phyloP scores from a whole-genome alignment of 1,140 invertebrate genomes.

The Hormaphis cornu region DNA sequence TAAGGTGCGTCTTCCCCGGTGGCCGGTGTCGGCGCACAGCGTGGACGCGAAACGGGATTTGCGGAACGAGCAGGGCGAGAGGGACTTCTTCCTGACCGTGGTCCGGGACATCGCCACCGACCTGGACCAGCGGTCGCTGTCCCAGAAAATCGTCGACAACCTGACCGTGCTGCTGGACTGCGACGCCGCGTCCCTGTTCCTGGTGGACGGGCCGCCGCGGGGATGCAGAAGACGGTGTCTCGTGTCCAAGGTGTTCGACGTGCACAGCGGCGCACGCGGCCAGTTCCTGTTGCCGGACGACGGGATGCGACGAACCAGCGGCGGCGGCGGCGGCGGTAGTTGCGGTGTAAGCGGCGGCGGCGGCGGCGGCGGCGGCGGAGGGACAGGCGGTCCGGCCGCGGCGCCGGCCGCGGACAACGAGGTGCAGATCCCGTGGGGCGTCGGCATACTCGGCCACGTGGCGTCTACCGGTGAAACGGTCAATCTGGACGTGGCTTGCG shows the following conservation, averaged over 20 bases:
- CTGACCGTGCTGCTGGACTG: conserved; percentile 44
- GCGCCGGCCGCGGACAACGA: conserved; percentile 39
- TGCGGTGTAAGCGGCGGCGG: conserved; percentile 49
- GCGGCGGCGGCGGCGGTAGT: conserved; percentile 37
- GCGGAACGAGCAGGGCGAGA: conserved; percentile 42
- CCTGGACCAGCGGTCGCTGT: conserved; percentile 44
- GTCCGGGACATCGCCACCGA: conserved; percentile 47
- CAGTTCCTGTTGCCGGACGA: conserved; percentile 39
- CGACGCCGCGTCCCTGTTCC: conserved; percentile 45
- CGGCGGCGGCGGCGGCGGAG: conserved; percentile 48
- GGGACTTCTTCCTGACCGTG: conserved; percentile 45
- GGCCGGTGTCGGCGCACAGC: conserved; percentile 40
- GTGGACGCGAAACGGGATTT: conserved; percentile 44
- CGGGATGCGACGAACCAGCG: neutral
- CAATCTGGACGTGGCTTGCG: conserved; percentile 44
- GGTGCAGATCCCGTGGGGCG: conserved; percentile 48
- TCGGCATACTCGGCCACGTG: conserved; percentile 54
- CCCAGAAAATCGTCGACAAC: conserved; percentile 45
- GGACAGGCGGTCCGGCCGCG: neutral
- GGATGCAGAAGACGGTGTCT: conserved; percentile 41
- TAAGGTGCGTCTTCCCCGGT: conserved; percentile 44
- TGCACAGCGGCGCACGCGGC: conserved; percentile 41
- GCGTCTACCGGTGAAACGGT: conserved; percentile 51
- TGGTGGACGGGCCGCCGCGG: conserved; percentile 42
- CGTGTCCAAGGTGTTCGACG: conserved; percentile 45